Percentiles rank a stretch among this genome's conserved stretches.
Conservation (phyloP, 2,888 invertebrate species). For the Leucophenga maculata region DNA sequence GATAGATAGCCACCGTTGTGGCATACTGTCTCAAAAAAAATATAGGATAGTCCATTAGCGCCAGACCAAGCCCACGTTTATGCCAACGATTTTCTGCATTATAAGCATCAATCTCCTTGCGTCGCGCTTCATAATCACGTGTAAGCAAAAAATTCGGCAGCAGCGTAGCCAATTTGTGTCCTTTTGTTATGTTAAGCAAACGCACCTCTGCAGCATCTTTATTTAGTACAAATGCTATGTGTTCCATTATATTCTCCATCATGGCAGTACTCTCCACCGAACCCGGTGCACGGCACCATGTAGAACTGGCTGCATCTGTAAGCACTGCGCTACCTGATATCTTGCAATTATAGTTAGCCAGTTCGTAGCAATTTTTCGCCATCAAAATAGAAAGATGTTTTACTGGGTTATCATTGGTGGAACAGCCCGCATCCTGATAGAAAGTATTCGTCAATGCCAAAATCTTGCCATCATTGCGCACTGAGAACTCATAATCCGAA, state of each 20-base stretch:
- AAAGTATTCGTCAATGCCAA: conserved; percentile 76
- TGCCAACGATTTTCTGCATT: conserved; percentile 82
- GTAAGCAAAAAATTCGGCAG: conserved; percentile 73
- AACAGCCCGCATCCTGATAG: conserved; percentile 75
- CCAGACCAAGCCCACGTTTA: conserved; percentile 78
- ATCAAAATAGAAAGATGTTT: conserved; percentile 41
- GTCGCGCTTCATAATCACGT: conserved; percentile 75
- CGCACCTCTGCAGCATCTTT: conserved; percentile 76
- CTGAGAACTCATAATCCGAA: conserved; percentile 78
- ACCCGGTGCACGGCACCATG: conserved; percentile 78
- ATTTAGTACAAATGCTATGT: conserved; percentile 74
- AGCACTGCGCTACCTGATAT: conserved; percentile 77
- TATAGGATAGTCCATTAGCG: conserved; percentile 79
- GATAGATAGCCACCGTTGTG: conserved; percentile 78
- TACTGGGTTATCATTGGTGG: conserved; percentile 74
- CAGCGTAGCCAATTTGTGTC: conserved; percentile 69
- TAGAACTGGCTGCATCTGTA: conserved; percentile 80
- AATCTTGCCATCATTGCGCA: conserved; percentile 77
- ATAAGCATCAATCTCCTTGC: conserved; percentile 75
- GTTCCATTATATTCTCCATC: conserved; percentile 78
- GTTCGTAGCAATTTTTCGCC: conserved; percentile 76
- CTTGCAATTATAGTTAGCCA: conserved; percentile 76
- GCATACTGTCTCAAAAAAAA: conserved; percentile 73
- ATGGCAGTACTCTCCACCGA: conserved; percentile 76
- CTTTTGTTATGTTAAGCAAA: conserved; percentile 72